phyloP scores from a whole-genome alignment of 2,797 vertebrate genomes.

The Sebastes cheni region DNA sequence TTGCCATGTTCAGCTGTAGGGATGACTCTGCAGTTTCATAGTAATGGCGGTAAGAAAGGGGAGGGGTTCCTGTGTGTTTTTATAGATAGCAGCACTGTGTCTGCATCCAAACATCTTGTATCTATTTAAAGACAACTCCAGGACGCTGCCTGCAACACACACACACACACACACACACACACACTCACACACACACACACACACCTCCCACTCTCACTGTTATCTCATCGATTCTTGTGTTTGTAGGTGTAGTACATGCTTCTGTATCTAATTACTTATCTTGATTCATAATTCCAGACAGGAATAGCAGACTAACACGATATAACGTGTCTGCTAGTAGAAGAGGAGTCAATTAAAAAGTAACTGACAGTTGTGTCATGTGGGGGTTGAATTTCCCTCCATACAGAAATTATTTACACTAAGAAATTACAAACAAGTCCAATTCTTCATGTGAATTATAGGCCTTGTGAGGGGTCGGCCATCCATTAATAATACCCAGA shows the following conservation, averaged over 20 bases:
- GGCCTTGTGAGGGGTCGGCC: not conserved
- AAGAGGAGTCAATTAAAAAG: not conserved
- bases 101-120: not conserved
- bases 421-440: conserved; percentile 2
- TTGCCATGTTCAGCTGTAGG: not conserved
- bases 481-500: conserved; percentile 5
- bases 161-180: not conserved
- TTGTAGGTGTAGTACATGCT: not conserved
- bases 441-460: conserved; percentile 1
- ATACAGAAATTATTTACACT: not conserved
- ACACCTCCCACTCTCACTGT: not conserved
- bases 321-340: not conserved
- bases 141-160: not conserved
- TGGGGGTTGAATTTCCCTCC: not conserved
- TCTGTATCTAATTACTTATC: conserved; percentile 4
- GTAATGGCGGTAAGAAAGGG: conserved; percentile 35
- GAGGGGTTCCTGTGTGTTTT: conserved; percentile 34
- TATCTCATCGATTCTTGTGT: not conserved
- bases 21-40: conserved; percentile 64
- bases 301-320: not conserved
- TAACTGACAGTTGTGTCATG: not conserved
- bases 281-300: conserved; percentile 24
- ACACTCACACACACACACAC: not conserved
- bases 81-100: conserved; percentile 44
- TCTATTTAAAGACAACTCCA: conserved; percentile 56